A percentile compares a stretch with the other conserved stretches of the same genome.
Evolutionary conservation across 2,113 vertebrate genomes (phyloP).

Genomic region (Candoia aspera): DNA sequence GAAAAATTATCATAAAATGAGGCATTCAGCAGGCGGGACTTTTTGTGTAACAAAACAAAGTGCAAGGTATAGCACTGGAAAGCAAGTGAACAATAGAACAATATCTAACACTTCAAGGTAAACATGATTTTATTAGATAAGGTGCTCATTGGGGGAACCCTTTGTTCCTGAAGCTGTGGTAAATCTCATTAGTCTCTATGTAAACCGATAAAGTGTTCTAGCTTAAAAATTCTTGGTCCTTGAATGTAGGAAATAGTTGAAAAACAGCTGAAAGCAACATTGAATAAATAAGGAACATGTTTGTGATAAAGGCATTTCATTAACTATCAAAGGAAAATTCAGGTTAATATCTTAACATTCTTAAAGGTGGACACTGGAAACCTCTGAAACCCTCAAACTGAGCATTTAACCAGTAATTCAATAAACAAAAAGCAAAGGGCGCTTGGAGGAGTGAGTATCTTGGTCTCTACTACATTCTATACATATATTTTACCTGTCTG

Average conservation of each 20-base stretch:
- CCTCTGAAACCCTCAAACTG: neutral
- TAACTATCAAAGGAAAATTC: neutral
- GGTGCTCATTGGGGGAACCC: neutral
- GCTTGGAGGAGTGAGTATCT: neutral
- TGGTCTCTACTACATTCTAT: neutral
- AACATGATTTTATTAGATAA: neutral
- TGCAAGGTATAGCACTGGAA: neutral
- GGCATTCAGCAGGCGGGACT: neutral
- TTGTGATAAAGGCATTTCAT: neutral
- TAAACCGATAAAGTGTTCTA: neutral
- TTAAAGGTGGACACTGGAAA: neutral
- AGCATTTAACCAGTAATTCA: neutral
- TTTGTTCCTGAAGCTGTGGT: neutral
- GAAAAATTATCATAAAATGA: neutral
- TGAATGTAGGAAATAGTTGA: neutral
- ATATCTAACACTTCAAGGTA: neutral
- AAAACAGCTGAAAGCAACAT: neutral
- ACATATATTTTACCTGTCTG: neutral
- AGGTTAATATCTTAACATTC: neutral
- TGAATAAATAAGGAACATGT: neutral
- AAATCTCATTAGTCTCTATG: neutral
- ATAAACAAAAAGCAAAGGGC: neutral
- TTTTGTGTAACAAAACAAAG: neutral
- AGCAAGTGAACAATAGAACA: neutral
- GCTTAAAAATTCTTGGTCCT: neutral